These are phyloP conservation scores for Dryobotodes eremita DNA, from an alignment of 2,888 invertebrate species.

Conservation along the genomic window DNA sequence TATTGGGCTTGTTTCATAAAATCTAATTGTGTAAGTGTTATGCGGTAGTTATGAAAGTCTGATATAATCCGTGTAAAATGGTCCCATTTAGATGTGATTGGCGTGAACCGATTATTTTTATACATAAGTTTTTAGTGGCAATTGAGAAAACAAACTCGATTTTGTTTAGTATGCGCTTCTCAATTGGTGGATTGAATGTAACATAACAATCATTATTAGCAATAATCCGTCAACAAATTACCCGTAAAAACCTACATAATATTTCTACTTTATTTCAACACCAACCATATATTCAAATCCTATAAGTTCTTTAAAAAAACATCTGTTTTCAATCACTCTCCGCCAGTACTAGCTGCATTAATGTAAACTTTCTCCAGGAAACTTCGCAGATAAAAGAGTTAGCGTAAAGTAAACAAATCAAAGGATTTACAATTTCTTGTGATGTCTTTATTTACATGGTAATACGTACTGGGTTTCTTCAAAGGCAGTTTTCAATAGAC, in stretches of 20 bases:
- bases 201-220: no score
- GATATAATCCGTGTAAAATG: conserved; percentile 51
- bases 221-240: not conserved
- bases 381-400: conserved; percentile 50
- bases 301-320: conserved; percentile 44
- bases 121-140: not conserved
- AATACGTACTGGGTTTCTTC: conserved; percentile 35
- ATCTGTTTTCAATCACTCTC: conserved; percentile 59
- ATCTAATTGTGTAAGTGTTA: conserved; percentile 53
- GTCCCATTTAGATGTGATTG: conserved; percentile 48
- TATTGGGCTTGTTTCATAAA: conserved; percentile 40
- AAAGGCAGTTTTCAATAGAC: conserved; percentile 48
- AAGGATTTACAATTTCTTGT: conserved; percentile 69
- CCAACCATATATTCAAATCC: not conserved
- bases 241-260: not conserved
- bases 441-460: conserved; percentile 62
- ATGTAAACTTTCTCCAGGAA: conserved; percentile 63
- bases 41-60: conserved; percentile 42
- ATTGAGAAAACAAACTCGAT: conserved; percentile 36
- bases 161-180: not conserved
- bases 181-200: not conserved
- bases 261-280: conserved; percentile 16
- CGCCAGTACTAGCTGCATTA: conserved; percentile 39
- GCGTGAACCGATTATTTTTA: conserved; percentile 22
- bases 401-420: conserved; percentile 59